Conservation (phyloP, 2,113 vertebrate species). For the Dasyornis broadbenti region DNA sequence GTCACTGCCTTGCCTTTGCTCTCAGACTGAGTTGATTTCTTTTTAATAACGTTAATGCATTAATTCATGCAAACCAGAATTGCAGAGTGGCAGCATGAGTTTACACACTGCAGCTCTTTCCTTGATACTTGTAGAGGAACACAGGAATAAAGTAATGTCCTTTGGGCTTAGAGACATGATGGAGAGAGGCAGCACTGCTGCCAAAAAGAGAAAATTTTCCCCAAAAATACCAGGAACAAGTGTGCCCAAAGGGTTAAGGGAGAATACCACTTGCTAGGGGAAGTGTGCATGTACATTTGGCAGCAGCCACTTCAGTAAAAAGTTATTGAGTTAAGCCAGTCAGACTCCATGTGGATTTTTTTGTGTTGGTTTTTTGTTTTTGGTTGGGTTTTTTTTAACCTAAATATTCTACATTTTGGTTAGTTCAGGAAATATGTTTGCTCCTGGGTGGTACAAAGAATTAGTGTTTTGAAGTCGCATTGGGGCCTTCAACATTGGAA, state of each 20-base stretch:
- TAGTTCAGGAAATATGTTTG: conserved; percentile 52
- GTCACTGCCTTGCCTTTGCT: neutral
- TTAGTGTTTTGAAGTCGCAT: conserved; percentile 46
- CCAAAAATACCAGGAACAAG: neutral
- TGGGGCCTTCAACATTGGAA: neutral
- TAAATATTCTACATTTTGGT: conserved; percentile 53
- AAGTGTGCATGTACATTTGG: conserved; percentile 42
- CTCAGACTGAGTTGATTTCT: neutral
- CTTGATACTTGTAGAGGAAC: neutral
- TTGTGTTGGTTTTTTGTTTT: neutral
- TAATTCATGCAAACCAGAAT: neutral
- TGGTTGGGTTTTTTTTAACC: neutral
- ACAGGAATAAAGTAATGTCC: neutral
- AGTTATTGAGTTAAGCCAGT: conserved; percentile 49
- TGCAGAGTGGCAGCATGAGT: neutral
- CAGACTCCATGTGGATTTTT: conserved; percentile 34
- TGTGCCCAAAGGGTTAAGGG: conserved; percentile 47
- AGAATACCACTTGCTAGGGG: conserved; percentile 13
- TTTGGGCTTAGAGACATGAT: neutral
- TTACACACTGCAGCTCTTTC: neutral
- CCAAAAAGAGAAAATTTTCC: neutral
- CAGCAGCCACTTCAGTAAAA: conserved; percentile 51
- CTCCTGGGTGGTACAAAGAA: conserved; percentile 54
- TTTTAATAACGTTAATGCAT: neutral
- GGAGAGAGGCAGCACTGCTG: neutral